These are phyloP conservation scores for Momotus momota DNA, from an alignment of 2,797 vertebrate species.

Conservation along the genomic window DNA sequence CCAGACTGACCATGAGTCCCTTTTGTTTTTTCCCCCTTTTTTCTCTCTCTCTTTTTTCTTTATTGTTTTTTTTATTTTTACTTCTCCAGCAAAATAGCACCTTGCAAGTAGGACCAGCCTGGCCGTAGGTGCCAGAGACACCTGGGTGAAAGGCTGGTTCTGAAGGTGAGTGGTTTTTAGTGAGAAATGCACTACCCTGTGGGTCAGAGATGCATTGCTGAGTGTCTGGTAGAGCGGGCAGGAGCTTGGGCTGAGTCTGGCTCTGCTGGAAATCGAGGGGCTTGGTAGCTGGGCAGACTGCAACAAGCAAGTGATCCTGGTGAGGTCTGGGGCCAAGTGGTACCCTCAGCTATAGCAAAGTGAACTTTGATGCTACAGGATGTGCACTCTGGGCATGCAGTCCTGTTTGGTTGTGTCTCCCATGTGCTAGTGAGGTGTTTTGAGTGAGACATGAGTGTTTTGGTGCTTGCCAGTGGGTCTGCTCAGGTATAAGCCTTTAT, in stretches of 20 bases:
- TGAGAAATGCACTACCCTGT: rapidly evolving
- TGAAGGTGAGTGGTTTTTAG: not conserved
- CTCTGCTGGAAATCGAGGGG: rapidly evolving
- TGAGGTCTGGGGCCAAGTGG: not conserved
- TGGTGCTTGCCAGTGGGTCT: not conserved
- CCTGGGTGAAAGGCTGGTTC: not conserved
- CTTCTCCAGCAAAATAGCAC: not conserved
- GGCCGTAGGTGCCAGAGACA: not conserved
- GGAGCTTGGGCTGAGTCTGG: not conserved
- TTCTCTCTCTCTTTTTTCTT: not conserved
- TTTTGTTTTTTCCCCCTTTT: not conserved
- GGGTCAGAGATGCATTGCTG: not conserved
- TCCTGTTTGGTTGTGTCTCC: not conserved
- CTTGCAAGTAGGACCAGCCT: not conserved
- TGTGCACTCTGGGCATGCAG: not conserved
- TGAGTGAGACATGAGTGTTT: not conserved
- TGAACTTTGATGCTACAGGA: not conserved
- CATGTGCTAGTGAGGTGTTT: not conserved
- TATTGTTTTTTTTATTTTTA: not conserved
- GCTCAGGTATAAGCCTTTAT: not conserved
- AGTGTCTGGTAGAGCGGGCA: not conserved
- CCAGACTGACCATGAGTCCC: not conserved
- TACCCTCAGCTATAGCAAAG: not conserved
- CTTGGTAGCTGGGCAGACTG: not conserved
- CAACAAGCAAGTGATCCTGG: not conserved